Evolutionary conservation across 2,888 invertebrate genomes (phyloP).

Genomic region (Ectemnius cavifrons): DNA sequence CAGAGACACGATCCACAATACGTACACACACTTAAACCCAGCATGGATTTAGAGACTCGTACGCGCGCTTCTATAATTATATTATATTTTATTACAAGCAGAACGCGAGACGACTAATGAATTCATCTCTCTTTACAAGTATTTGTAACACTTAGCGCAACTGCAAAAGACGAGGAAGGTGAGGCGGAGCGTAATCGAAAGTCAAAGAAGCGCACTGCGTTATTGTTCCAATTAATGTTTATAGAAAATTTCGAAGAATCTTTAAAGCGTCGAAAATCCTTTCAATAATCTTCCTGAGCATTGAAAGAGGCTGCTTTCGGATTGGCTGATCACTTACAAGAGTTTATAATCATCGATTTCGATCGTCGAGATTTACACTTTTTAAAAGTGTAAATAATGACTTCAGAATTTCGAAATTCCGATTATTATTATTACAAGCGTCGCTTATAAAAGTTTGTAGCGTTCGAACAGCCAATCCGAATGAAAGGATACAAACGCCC

Average conservation of each 20-base stretch:
- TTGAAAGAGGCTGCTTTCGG: no score
- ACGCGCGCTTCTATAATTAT: conserved; percentile 13
- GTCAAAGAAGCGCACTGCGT: not conserved
- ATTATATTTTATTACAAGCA: conserved; percentile 55
- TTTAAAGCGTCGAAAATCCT: not conserved
- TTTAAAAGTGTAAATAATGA: no score
- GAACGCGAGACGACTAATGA: conserved; percentile 51
- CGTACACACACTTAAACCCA: not conserved
- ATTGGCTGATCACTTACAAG: no score
- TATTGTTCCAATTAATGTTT: not conserved
- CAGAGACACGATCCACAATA: not conserved
- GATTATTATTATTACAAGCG: no score
- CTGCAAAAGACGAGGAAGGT: conserved; percentile 45
- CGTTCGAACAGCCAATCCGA: no score
- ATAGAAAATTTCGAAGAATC: not conserved
- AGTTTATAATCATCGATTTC: no score
- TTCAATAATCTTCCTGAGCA: no score
- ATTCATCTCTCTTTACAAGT: conserved; percentile 54
- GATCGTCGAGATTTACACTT: no score
- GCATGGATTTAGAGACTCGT: no score
- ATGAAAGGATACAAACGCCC: no score
- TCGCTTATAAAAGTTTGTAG: no score
- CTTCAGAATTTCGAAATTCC: no score
- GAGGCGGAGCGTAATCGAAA: not conserved
- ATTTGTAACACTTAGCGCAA: conserved; percentile 58